Percentiles rank a stretch among this genome's conserved stretches.
Evolutionary conservation across 2,113 vertebrate species (phyloP).

Genomic region (Sciurus niger): DNA sequence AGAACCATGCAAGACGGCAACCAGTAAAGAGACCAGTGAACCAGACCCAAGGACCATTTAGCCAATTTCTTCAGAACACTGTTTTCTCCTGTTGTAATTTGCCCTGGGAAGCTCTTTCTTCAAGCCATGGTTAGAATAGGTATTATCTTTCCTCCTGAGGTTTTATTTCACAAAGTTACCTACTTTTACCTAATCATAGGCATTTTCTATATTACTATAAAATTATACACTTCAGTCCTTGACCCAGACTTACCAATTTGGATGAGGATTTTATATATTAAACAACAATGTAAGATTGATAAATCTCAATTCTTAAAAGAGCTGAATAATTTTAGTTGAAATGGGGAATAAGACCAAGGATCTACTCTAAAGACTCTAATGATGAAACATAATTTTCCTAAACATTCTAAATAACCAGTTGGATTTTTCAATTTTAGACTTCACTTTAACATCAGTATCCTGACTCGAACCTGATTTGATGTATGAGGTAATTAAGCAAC

Average conservation of each 20-base stretch:
- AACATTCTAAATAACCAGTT: background rate
- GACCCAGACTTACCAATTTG: background rate
- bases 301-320: background rate
- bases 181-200: background rate
- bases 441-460: background rate
- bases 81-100: background rate
- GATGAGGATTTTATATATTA: background rate
- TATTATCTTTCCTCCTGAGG: background rate
- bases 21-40: background rate
- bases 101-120: background rate
- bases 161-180: background rate
- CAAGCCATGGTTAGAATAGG: background rate
- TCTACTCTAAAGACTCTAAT: background rate
- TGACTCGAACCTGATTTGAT: background rate
- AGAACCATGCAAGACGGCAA: background rate
- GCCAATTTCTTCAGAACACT: background rate
- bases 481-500: conserved; percentile 41
- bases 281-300: background rate
- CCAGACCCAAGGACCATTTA: fast-evolving
- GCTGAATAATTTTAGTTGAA: background rate
- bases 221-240: background rate
- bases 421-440: background rate
- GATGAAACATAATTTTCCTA: background rate
- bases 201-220: background rate
- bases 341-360: background rate